phyloP scores from a whole-genome alignment of 2,113 vertebrate species.

The Hydrochoerus hydrochaeris region DNA sequence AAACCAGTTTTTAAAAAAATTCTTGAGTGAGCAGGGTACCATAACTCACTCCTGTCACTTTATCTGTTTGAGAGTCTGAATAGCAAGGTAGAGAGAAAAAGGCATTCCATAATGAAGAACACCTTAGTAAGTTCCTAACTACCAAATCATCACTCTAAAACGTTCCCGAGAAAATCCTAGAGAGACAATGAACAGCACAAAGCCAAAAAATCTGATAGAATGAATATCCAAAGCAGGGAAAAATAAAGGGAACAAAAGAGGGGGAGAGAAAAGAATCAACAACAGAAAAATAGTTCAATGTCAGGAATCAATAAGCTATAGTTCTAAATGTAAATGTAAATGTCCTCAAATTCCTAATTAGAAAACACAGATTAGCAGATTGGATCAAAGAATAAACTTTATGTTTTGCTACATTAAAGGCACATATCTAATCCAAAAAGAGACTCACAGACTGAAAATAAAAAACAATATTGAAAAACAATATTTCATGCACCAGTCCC shows the following conservation, averaged over 20 bases:
- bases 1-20: neutral
- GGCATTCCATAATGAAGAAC: neutral
- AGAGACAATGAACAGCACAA: neutral
- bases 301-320: neutral
- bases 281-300: neutral
- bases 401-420: neutral
- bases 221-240: neutral
- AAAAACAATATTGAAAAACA: neutral
- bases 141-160: neutral
- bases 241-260: neutral
- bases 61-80: neutral
- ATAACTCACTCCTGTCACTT: neutral
- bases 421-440: neutral
- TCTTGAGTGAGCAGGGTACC: neutral
- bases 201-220: neutral
- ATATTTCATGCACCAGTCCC: neutral
- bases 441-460: neutral
- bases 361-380: neutral
- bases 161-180: neutral
- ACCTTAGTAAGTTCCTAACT: neutral
- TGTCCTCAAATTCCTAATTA: neutral
- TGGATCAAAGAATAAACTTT: neutral
- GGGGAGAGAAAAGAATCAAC: neutral
- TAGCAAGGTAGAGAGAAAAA: neutral
- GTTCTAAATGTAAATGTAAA: neutral